phyloP scores from a whole-genome alignment of 1,140 invertebrate genomes.

The Drosophila serrata region DNA sequence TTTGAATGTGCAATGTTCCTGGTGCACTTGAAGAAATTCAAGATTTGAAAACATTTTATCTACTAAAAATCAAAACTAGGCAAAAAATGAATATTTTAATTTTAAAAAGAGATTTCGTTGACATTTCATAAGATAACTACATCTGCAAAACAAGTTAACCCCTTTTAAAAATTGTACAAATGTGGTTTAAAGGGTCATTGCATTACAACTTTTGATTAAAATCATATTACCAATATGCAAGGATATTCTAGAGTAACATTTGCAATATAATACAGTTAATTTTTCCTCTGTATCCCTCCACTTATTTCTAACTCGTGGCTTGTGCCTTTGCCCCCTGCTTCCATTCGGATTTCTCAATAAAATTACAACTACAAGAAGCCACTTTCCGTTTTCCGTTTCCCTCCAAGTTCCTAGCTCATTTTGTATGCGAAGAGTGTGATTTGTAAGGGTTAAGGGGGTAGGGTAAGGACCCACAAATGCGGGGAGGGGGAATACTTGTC shows the following conservation, averaged over 20 bases:
- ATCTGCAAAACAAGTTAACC: too few species aligned
- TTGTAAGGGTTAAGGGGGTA: background rate
- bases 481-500: background rate
- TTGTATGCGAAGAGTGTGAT: slow-evolving; percentile 52
- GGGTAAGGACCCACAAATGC: background rate
- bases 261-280: background rate
- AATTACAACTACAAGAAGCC: slow-evolving; percentile 57
- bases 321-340: slow-evolving; percentile 45
- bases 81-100: too few species aligned
- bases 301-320: slow-evolving; percentile 31
- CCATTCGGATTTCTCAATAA: slow-evolving; percentile 72
- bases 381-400: slow-evolving; percentile 71
- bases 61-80: too few species aligned
- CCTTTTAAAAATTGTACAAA: too few species aligned
- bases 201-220: too few species aligned
- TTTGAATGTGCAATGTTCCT: slow-evolving; percentile 20
- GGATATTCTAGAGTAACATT: too few species aligned
- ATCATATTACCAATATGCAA: too few species aligned
- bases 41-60: background rate
- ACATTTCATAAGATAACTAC: too few species aligned
- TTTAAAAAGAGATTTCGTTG: too few species aligned
- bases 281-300: background rate
- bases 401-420: slow-evolving; percentile 27
- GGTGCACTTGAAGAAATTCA: background rate
- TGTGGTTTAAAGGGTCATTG: too few species aligned